Evolutionary conservation across 2,888 invertebrate species (phyloP).

Genomic region (Anarsia innoxiella): DNA sequence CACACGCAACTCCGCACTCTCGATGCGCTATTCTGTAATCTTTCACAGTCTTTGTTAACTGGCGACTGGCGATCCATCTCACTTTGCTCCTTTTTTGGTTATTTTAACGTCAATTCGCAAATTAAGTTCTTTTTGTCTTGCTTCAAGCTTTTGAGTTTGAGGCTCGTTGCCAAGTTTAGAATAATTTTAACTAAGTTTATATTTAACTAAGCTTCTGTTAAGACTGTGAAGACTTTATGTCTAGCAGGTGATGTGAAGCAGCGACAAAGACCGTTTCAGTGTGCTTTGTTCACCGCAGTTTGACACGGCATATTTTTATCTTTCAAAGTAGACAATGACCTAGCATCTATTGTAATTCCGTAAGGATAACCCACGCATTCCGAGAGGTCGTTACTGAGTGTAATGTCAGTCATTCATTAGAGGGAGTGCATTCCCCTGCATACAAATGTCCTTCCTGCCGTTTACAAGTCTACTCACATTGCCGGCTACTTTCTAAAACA

Average conservation of each 20-base stretch:
- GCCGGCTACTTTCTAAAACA: constrained; percentile 40
- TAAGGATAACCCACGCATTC: constrained; percentile 38
- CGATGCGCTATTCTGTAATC: constrained; percentile 21
- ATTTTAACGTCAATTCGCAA: constrained; percentile 21
- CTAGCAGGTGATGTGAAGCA: neutral
- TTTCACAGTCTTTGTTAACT: constrained; percentile 38
- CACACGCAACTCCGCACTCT: constrained; percentile 23
- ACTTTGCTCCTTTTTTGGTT: constrained; percentile 26
- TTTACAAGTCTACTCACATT: constrained; percentile 9
- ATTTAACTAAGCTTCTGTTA: no score
- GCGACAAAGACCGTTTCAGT: constrained; percentile 6
- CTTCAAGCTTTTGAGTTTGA: no score
- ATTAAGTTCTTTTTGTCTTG: no score
- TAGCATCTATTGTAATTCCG: constrained; percentile 36
- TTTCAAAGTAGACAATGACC: constrained; percentile 26
- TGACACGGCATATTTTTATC: constrained; percentile 20
- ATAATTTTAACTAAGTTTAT: no score
- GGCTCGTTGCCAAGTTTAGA: no score
- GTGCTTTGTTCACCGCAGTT: constrained; percentile 21
- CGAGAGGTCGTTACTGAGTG: constrained; percentile 36
- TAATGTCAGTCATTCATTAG: constrained; percentile 55
- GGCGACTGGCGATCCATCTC: constrained; percentile 29
- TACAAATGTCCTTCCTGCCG: constrained; percentile 48
- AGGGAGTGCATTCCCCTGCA: constrained; percentile 48
- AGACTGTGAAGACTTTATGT: no score